Conservation (phyloP, 2,888 invertebrate genomes). For the Lamproptera curius region DNA sequence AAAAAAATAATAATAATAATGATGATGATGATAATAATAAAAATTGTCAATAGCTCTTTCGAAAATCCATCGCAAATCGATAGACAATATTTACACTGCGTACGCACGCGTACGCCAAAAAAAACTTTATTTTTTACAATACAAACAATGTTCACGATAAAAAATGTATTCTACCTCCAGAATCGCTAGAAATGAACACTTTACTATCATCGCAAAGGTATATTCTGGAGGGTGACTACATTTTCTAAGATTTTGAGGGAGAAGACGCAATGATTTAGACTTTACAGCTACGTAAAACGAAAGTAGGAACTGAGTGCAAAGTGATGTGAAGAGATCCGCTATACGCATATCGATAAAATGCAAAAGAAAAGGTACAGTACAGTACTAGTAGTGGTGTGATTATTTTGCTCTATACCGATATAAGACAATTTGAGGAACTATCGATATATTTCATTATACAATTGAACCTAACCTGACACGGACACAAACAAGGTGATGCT, state of each 20-base stretch:
- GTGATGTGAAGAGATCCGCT: slow-evolving; percentile 67
- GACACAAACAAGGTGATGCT: slow-evolving; percentile 6
- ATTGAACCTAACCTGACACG: slow-evolving; percentile 18
- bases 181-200: slow-evolving; percentile 50
- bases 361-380: slow-evolving; percentile 49
- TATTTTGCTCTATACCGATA: slow-evolving; percentile 28
- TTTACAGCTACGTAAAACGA: slow-evolving; percentile 56
- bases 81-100: slow-evolving; percentile 73
- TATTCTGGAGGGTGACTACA: slow-evolving; percentile 53
- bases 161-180: slow-evolving; percentile 42
- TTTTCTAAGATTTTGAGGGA: slow-evolving; percentile 43
- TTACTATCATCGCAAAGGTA: slow-evolving; percentile 14
- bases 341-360: slow-evolving; percentile 59
- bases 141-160: slow-evolving; percentile 22
- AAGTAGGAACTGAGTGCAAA: slow-evolving; percentile 75
- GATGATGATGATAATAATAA: no score
- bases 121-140: slow-evolving; percentile 10
- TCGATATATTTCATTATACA: slow-evolving; percentile 25
- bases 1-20: slow-evolving; percentile 20
- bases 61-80: background rate
- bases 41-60: slow-evolving; percentile 35
- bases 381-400: slow-evolving; percentile 25
- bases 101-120: slow-evolving; percentile 59
- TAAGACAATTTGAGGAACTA: slow-evolving; percentile 44
- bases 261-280: slow-evolving; percentile 38